phyloP scores from a whole-genome alignment of 2,888 invertebrate genomes.

The Autographa gamma region DNA sequence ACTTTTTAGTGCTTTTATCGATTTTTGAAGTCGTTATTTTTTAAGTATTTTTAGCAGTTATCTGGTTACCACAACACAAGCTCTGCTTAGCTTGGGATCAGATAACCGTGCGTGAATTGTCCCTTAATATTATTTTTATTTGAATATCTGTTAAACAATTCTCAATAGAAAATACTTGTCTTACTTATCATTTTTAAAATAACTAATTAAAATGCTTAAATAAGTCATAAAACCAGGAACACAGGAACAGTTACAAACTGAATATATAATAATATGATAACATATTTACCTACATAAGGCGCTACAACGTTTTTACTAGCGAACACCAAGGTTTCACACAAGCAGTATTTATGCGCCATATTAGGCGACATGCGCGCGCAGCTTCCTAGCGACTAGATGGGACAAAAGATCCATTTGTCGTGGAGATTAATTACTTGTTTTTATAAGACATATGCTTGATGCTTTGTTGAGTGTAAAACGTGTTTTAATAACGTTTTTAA shows the following conservation, averaged over 20 bases:
- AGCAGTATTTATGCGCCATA: constrained; percentile 47
- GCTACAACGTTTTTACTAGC: constrained; percentile 43
- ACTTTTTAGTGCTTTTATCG: too few relatives aligned
- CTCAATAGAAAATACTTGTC: too few relatives aligned
- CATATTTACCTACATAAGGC: constrained; percentile 47
- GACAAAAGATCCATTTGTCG: constrained; percentile 56
- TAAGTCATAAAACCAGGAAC: constrained; percentile 20
- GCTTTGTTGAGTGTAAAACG: constrained; percentile 27
- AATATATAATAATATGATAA: constrained; percentile 26
- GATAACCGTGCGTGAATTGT: too few relatives aligned
- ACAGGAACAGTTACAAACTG: constrained; percentile 14
- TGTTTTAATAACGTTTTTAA: constrained; percentile 10
- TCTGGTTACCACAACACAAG: too few relatives aligned
- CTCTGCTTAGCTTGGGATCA: too few relatives aligned
- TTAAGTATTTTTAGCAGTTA: too few relatives aligned
- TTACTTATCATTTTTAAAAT: too few relatives aligned
- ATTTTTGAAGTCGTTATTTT: too few relatives aligned
- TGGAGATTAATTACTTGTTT: constrained; percentile 58
- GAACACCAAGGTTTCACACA: constrained; percentile 43
- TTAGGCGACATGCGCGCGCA: constrained; percentile 38
- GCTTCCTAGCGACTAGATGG: constrained; percentile 56
- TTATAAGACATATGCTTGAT: constrained; percentile 55
- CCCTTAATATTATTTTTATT: too few relatives aligned
- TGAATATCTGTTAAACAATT: not conserved
- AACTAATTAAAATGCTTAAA: not conserved